Evolutionary conservation across 2,113 vertebrate genomes (phyloP), one percentile per base, ranked within the genome.

Genomic region (Dissostichus mawsoni): DNA sequence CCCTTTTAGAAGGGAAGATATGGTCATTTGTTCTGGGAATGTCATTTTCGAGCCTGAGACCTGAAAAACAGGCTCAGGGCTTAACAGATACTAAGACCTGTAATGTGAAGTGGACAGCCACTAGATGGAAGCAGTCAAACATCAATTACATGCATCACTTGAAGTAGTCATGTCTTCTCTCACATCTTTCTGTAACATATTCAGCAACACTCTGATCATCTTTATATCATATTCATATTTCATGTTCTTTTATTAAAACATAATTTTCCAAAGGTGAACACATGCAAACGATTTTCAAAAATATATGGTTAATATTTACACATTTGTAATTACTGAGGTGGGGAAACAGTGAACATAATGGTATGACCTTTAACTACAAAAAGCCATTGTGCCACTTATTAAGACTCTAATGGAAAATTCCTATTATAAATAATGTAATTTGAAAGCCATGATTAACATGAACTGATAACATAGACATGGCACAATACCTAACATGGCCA

Each of bases 41-140:
- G 20, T 20, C 20, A 20, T 20, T 20, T 20, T 20, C 20, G 20
- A 20, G 20, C 20, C 20, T 20, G 20, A 20, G 20, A 20, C 20
- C 20, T 20, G 20, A 20, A 20, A 20, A 20, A 20, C 20, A 20
- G 20, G 20, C 20, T 20, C 20, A 20, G 20, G 20, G 20, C 20
- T 20, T 1, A 20, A 20, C 20, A 20, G 20, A 12, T 16, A 48
- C 47, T 23, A 1, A n/a, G 29, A n/a, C 41, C 1, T 83, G 81
- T 82, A 86, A 62, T 89, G 45, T 75, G 2, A 52, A 2, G 0
- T 13, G 0, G 0, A 16, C 10, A 4, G 0, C 78, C 88, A 81
- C 55, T 62, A 84, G 88, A 65, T 69, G 76, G 82, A 53, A 83
- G 74, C 81, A 81, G 50, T 65, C 9, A 2, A 29, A 16, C 44